A percentile compares a stretch with the other conserved stretches of the same genome.
Conservation (phyloP, 2,113 vertebrate genomes). For the Hippopotamus amphibius region DNA sequence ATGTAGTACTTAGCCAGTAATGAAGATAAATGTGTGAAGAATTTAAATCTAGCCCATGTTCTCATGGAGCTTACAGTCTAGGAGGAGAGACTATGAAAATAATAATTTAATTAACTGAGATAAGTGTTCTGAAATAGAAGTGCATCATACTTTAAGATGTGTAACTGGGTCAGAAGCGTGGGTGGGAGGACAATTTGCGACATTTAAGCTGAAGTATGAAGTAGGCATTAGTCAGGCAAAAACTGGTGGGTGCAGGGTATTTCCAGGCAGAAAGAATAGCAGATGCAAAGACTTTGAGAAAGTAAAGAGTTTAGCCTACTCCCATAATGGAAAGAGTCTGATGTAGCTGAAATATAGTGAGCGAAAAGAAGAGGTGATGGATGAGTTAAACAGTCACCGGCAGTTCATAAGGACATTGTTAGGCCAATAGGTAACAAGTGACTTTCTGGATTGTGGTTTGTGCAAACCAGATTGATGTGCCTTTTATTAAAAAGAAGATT, state of each 20-base stretch:
- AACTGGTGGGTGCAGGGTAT: background rate
- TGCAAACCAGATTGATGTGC: background rate
- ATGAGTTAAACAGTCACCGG: background rate
- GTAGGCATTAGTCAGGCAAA: slow-evolving; percentile 66
- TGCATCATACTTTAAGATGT: background rate
- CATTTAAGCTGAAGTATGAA: slow-evolving; percentile 53
- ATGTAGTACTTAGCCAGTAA: background rate
- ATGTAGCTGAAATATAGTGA: background rate
- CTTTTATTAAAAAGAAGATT: background rate
- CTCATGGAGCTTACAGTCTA: background rate
- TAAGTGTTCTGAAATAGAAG: background rate
- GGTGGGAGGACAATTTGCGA: background rate
- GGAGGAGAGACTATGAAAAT: background rate
- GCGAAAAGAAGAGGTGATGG: background rate
- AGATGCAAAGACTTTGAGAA: background rate
- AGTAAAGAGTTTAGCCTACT: background rate
- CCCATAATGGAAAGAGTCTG: background rate
- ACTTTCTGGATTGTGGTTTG: background rate
- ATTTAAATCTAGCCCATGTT: background rate
- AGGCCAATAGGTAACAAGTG: background rate
- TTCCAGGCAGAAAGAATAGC: slow-evolving; percentile 18
- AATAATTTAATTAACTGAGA: background rate
- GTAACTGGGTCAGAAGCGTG: background rate
- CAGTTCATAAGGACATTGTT: background rate
- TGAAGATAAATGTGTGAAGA: background rate